Base-by-base conservation (phyloP, 2,888 invertebrate species). In the Taphrorychus bicolor region DNA sequence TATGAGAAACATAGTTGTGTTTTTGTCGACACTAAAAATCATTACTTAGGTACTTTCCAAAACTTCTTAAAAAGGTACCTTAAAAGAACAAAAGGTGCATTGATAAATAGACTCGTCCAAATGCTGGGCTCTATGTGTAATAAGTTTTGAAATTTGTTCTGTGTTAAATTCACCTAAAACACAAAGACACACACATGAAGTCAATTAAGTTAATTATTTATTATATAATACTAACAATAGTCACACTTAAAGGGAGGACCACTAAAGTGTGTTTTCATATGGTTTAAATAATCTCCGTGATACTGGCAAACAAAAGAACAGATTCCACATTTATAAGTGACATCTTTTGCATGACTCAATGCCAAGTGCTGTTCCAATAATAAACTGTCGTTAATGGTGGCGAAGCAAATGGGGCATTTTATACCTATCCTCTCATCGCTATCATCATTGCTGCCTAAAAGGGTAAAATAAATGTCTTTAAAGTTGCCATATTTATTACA, bases 161-260 rank as follows among this genome's bases (percentile, higher is more conserved):
- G 76, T 74, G 21, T 76, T 77, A 64, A 75, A 78, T 68, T 82
- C 82, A 76, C 82, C 82, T 82, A 69, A 60, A 73, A 72, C n/a
- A n/a, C n/a, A 5, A 14, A 54, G 4, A 40, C 17, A 23, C 49
- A 49, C 23, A 16, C 16, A 14, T 4, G 16, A 7, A 48, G 7
- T 48, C n/a, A n/a, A n/a, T 52, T 18, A 17, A 48, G 5, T 17
- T 2, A 19, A 51, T 18, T 51, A n/a, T 51, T n/a, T 1, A 32
- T 3, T 32, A 11, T 0, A 21, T 16, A 11, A 48, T 24, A 42
- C 79, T 80, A 77, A 83, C 89, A 89, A 59, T 82, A 82, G 73
- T 88, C 87, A 78, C 89, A 89, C 72, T 83, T 82, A 76, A 84
- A 88, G n/a, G 88, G 88, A n/a, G 88, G 87, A 16, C 88, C 88